Evolutionary conservation across 2,113 vertebrate genomes (phyloP).

Genomic region (Varanus komodoensis): DNA sequence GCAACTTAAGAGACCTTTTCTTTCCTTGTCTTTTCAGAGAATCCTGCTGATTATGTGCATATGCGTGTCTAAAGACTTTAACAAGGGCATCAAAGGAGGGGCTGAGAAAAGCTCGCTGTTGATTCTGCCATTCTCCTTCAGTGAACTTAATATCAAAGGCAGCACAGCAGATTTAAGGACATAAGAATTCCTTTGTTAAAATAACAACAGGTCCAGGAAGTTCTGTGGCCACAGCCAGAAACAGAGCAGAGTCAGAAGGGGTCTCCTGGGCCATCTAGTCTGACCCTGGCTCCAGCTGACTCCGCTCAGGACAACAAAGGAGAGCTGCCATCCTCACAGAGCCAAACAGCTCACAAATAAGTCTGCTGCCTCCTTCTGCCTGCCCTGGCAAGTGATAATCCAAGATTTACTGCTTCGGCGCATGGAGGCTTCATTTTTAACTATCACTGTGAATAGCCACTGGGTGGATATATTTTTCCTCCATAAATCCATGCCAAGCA

Average conservation of each 20-base stretch:
- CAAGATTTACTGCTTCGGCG: neutral
- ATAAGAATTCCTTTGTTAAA: neutral
- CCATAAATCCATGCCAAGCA: neutral
- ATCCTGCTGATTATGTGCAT: neutral
- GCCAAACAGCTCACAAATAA: neutral
- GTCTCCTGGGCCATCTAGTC: too few species aligned
- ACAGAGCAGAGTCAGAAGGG: neutral
- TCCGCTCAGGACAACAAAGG: too few species aligned
- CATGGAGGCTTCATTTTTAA: neutral
- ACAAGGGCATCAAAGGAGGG: constrained; percentile 49
- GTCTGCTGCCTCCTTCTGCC: too few species aligned
- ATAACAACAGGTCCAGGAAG: neutral
- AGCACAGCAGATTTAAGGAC: constrained; percentile 7
- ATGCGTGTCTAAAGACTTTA: constrained; percentile 52
- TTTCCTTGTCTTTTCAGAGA: constrained; percentile 52
- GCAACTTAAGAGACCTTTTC: constrained; percentile 59
- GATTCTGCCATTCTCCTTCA: constrained; percentile 20
- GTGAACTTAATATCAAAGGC: constrained; percentile 42
- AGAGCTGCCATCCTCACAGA: neutral
- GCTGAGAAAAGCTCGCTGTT: neutral
- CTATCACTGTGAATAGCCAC: neutral
- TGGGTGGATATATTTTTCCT: neutral
- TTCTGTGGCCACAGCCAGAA: neutral
- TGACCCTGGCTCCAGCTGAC: too few species aligned
- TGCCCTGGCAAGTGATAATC: neutral